phyloP scores from a whole-genome alignment of 2,113 vertebrate genomes.

The Pomatorhinus ruficollis region DNA sequence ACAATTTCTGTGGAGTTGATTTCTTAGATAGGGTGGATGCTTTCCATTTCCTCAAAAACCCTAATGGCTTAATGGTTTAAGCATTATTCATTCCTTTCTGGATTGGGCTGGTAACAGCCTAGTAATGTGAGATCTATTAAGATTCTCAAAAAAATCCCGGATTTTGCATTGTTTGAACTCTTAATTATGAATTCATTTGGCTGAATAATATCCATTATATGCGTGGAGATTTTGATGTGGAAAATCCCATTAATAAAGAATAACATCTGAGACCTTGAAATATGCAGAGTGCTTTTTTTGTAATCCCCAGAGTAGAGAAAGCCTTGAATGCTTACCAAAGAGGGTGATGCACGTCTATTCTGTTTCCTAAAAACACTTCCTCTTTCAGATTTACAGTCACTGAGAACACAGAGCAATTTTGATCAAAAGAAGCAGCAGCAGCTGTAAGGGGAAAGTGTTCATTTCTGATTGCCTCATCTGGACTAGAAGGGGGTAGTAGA shows the following conservation, averaged over 20 bases:
- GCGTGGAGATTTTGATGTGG: not conserved
- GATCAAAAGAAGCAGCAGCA: slow-evolving; percentile 65
- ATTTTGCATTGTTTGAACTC: slow-evolving; percentile 16
- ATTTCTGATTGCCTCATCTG: slow-evolving; percentile 60
- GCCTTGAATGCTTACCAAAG: slow-evolving; percentile 7
- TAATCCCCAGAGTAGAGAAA: not conserved
- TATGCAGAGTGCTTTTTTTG: not conserved
- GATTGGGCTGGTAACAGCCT: not conserved
- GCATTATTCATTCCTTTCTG: not conserved
- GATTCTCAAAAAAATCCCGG: not conserved
- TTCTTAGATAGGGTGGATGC: slow-evolving; percentile 46
- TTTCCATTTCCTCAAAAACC: slow-evolving; percentile 49
- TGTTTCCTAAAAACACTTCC: slow-evolving; percentile 51
- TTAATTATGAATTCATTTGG: slow-evolving; percentile 1
- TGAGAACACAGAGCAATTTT: slow-evolving; percentile 43
- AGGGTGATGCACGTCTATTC: slow-evolving; percentile 24
- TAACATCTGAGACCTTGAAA: slow-evolving; percentile 25
- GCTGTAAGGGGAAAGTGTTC: slow-evolving; percentile 46
- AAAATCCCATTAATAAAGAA: slow-evolving; percentile 36
- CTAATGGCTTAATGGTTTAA: not conserved
- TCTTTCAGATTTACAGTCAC: slow-evolving; percentile 55
- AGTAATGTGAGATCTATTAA: slow-evolving; percentile 2
- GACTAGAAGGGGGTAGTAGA: slow-evolving; percentile 5
- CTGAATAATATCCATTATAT: not conserved
- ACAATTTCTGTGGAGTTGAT: not conserved